phyloP scores from a whole-genome alignment of 2,113 vertebrate genomes.

The Dromaius novaehollandiae region DNA sequence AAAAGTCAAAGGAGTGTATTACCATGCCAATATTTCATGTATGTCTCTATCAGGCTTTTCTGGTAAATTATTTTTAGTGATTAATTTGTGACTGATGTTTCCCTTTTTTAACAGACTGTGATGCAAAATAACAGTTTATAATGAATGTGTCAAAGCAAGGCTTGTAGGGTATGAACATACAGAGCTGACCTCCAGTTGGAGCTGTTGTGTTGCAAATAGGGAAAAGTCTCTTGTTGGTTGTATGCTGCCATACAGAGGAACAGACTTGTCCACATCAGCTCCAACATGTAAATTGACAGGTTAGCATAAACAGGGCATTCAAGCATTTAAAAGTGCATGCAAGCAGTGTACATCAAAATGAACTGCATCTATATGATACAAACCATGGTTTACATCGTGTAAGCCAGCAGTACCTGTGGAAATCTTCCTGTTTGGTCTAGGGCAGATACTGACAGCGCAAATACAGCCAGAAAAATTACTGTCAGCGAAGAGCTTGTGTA shows the following conservation, averaged over 20 bases:
- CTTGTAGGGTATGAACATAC: neutral
- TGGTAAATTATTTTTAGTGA: neutral
- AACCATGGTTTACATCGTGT: neutral
- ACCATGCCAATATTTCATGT: neutral
- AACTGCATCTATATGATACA: neutral
- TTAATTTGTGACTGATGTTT: neutral
- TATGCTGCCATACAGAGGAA: neutral
- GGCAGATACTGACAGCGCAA: neutral
- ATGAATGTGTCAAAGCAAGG: neutral
- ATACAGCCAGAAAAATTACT: no score
- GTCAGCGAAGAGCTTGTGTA: neutral
- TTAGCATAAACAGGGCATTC: neutral
- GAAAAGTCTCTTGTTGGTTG: neutral
- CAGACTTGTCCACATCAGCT: neutral
- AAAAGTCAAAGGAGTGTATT: neutral
- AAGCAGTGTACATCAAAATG: neutral
- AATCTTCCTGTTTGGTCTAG: neutral
- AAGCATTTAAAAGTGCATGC: neutral
- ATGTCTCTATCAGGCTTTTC: neutral
- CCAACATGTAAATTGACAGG: neutral
- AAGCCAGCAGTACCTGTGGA: neutral
- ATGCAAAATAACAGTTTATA: neutral
- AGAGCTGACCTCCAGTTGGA: neutral
- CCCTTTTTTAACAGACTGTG: neutral
- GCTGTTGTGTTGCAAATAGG: neutral